phyloP scores from a whole-genome alignment of 2,888 invertebrate species.

The Campopleginae sp. region DNA sequence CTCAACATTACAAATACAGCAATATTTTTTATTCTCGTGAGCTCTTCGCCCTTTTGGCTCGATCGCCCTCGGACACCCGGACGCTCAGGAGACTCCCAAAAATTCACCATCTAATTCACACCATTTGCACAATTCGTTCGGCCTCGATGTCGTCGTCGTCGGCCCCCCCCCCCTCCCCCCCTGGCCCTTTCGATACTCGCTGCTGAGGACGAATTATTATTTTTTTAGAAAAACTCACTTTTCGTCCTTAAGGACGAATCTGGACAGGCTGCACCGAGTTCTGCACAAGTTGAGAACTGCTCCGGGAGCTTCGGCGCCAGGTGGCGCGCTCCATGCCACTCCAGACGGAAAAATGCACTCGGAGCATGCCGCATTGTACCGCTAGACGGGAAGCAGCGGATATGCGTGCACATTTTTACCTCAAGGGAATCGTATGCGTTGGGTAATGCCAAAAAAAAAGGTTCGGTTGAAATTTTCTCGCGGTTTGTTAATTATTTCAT shows the following conservation, averaged over 20 bases:
- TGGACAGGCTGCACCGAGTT: neutral
- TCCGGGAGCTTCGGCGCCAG: neutral
- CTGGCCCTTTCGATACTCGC: neutral
- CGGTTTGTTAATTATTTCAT: too few relatives aligned
- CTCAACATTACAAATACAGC: constrained; percentile 25
- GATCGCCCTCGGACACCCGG: neutral
- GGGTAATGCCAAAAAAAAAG: neutral
- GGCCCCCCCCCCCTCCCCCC: too few relatives aligned
- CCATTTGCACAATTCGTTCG: constrained; percentile 14
- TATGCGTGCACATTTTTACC: neutral
- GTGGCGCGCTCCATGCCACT: neutral
- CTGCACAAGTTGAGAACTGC: neutral
- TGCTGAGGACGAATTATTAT: neutral
- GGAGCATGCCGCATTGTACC: neutral
- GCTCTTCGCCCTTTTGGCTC: neutral
- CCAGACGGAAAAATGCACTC: constrained; percentile 47
- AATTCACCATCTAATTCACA: constrained; percentile 3
- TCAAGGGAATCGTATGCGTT: neutral
- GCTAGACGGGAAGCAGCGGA: neutral
- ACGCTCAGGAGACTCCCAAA: neutral
- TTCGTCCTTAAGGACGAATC: neutral
- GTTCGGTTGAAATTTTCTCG: too few relatives aligned
- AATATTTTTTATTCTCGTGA: neutral
- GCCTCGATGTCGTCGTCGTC: too few relatives aligned
- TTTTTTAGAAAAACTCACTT: constrained; percentile 5